A percentile compares a stretch with the other conserved stretches of the same genome.
phyloP scores from a whole-genome alignment of 2,113 vertebrate genomes.

The Pomatorhinus ruficollis region DNA sequence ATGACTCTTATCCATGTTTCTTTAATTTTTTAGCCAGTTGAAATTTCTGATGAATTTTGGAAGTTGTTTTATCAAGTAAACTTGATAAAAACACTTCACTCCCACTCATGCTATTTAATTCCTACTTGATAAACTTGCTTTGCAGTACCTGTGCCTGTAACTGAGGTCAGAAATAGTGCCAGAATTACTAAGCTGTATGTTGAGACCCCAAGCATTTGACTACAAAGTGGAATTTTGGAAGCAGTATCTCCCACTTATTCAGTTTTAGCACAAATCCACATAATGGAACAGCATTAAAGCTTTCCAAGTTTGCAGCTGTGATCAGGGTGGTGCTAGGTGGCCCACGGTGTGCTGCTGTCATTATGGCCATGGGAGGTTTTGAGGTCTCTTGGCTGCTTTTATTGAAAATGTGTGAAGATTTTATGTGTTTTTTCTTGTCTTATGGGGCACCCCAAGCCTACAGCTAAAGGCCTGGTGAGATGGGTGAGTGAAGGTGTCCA shows the following conservation, averaged over 20 bases:
- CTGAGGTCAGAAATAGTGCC: neutral
- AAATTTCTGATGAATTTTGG: neutral
- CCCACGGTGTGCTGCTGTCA: rapidly evolving
- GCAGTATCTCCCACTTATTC: neutral
- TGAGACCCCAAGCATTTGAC: neutral
- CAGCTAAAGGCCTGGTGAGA: neutral
- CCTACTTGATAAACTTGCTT: neutral
- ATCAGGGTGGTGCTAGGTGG: too few species aligned
- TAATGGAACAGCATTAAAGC: neutral
- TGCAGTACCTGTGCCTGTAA: neutral
- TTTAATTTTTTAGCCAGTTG: neutral
- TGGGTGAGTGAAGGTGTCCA: neutral
- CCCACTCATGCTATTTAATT: neutral
- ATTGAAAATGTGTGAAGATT: neutral
- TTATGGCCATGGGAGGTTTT: neutral
- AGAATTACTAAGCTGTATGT: neutral
- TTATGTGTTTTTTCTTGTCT: neutral
- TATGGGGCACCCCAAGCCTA: neutral
- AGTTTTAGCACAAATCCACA: neutral
- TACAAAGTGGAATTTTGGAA: neutral
- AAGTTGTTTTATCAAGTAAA: neutral
- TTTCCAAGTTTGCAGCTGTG: neutral
- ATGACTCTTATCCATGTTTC: neutral
- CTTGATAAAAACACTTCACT: neutral
- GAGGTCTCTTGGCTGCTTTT: neutral